phyloP scores from a whole-genome alignment of 2,888 invertebrate genomes.

The Dinocampus coccinellae region DNA sequence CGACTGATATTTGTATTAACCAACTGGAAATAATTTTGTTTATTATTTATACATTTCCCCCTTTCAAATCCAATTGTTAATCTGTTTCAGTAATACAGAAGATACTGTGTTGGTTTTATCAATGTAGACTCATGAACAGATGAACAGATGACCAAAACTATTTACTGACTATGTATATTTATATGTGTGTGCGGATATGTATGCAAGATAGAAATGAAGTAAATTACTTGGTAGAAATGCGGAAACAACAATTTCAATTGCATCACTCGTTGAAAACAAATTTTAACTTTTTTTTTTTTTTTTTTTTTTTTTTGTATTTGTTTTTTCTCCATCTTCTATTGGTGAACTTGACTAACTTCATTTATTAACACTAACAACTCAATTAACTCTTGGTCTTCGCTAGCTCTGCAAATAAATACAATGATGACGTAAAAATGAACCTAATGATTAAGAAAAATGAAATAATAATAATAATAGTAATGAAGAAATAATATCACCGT shows the following conservation, averaged over 20 bases:
- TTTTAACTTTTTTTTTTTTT: neutral
- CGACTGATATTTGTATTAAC: neutral
- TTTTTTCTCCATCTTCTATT: neutral
- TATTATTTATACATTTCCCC: neutral
- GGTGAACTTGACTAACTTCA: neutral
- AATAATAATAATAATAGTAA: too few species aligned
- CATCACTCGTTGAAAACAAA: neutral
- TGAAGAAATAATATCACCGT: too few species aligned
- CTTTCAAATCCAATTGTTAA: constrained; percentile 1
- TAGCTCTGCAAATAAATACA: neutral
- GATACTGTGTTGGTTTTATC: constrained; percentile 7
- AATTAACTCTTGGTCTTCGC: neutral
- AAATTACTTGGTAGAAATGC: neutral
- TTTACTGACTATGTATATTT: too few species aligned
- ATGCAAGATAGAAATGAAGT: neutral
- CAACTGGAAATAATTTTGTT: neutral
- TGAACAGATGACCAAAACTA: neutral
- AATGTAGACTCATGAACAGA: neutral
- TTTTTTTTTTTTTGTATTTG: neutral
- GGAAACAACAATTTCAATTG: constrained; percentile 16
- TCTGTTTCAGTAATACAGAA: neutral
- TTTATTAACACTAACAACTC: neutral
- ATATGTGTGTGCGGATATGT: too few species aligned
- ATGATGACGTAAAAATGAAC: neutral
- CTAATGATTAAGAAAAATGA: neutral